Evolutionary conservation across 2,797 vertebrate genomes (phyloP).

Genomic region (Paratrypauchen microcephalus): DNA sequence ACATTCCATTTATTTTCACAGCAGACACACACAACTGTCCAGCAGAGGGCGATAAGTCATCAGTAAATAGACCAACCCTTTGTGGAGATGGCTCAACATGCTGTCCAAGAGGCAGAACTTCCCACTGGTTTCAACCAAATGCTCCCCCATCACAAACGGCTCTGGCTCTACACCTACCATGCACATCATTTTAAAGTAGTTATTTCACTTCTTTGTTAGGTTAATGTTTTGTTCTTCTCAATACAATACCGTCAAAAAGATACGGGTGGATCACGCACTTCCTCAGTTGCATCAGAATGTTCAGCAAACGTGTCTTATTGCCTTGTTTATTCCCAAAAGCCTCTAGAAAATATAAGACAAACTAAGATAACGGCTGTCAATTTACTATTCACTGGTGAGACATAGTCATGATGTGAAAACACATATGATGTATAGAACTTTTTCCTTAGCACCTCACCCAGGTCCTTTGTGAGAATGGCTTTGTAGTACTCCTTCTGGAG

Average conservation of each 20-base stretch:
- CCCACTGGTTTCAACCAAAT: slow-evolving; percentile 90
- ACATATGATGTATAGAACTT: background rate
- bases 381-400: background rate
- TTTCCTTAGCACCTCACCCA: slow-evolving; percentile 74
- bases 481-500: slow-evolving; percentile 92
- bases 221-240: background rate
- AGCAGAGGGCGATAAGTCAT: slow-evolving; percentile 35
- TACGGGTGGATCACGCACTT: slow-evolving; percentile 94
- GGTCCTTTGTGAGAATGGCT: slow-evolving; percentile 86
- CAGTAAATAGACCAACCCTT: slow-evolving; percentile 68
- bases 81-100: slow-evolving; percentile 81
- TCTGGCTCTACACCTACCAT: slow-evolving; percentile 90
- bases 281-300: slow-evolving; percentile 87
- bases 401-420: background rate
- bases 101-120: slow-evolving; percentile 88
- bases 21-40: slow-evolving; percentile 4
- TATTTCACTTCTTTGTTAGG: background rate
- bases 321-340: slow-evolving; percentile 82
- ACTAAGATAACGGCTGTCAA: background rate
- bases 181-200: background rate
- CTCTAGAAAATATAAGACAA: slow-evolving; percentile 72
- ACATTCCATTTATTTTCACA: background rate
- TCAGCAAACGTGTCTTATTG: slow-evolving; percentile 83
- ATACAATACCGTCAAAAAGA: slow-evolving; percentile 87
- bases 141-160: slow-evolving; percentile 91